Evolutionary conservation across 2,888 invertebrate species (phyloP).

Genomic region (Andrena praecox): DNA sequence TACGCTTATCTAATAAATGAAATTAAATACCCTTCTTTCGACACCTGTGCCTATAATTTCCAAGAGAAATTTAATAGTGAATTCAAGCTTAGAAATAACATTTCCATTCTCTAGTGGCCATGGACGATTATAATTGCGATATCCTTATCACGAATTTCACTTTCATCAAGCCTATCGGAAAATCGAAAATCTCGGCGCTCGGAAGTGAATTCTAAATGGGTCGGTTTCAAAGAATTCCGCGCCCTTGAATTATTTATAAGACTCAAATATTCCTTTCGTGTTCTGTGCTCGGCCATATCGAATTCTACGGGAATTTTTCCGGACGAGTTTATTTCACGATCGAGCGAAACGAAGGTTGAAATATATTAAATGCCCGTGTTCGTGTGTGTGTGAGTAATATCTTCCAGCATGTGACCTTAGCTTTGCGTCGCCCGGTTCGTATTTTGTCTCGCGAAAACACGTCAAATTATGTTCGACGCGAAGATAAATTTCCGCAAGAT

Average conservation of each 20-base stretch:
- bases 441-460: slow-evolving; percentile 27
- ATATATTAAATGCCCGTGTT: background rate
- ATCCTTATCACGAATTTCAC: background rate
- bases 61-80: background rate
- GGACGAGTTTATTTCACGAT: background rate
- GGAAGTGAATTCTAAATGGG: background rate
- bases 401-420: background rate
- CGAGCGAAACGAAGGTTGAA: background rate
- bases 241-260: background rate
- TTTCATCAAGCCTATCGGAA: background rate
- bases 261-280: slow-evolving; percentile 3
- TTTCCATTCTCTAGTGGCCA: background rate
- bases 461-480: background rate
- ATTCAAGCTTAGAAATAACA: background rate
- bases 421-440: slow-evolving; percentile 17
- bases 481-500: slow-evolving; percentile 41
- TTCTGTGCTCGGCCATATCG: background rate
- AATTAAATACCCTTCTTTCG: background rate
- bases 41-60: background rate
- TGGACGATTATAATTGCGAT: background rate
- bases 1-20: background rate
- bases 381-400: background rate
- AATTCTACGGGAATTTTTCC: background rate
- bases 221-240: background rate
- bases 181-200: background rate